These are phyloP conservation scores for Octonoba sinensis DNA, from an alignment of 2,888 invertebrate species.

Conservation along the genomic window DNA sequence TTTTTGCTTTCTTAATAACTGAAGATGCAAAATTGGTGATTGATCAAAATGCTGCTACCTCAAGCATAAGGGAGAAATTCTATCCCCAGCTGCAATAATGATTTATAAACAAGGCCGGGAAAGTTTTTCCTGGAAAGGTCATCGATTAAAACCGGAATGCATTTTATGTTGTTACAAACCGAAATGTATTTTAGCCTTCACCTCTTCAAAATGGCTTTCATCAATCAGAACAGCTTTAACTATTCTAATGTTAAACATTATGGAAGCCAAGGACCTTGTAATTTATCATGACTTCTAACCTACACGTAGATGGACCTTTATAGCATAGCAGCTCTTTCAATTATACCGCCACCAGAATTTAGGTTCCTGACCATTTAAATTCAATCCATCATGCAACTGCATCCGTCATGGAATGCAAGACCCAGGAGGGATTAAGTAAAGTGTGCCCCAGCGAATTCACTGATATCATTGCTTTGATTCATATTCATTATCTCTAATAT, in stretches of 20 bases:
- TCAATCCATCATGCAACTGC: slow-evolving; percentile 22
- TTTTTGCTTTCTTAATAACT: too few species aligned
- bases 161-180: background rate
- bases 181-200: slow-evolving; percentile 32
- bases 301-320: too few species aligned
- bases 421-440: too few species aligned
- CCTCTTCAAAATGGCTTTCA: slow-evolving; percentile 30
- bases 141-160: slow-evolving; percentile 26
- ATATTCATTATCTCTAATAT: too few species aligned
- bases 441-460: too few species aligned
- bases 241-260: slow-evolving; percentile 10
- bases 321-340: too few species aligned
- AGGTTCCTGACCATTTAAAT: slow-evolving; percentile 11
- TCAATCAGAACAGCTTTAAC: slow-evolving; percentile 33
- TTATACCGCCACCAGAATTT: too few species aligned
- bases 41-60: too few species aligned
- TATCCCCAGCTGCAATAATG: background rate
- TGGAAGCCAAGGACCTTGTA: slow-evolving; percentile 29
- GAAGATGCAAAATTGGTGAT: too few species aligned
- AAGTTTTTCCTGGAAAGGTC: slow-evolving; percentile 25
- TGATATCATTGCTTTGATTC: too few species aligned
- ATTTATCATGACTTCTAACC: slow-evolving; percentile 21
- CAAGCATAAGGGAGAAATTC: too few species aligned
- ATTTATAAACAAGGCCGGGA: slow-evolving; percentile 19
- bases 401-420: background rate